Conservation (phyloP, 1,140 invertebrate species). For the Sinonovacula constricta region DNA sequence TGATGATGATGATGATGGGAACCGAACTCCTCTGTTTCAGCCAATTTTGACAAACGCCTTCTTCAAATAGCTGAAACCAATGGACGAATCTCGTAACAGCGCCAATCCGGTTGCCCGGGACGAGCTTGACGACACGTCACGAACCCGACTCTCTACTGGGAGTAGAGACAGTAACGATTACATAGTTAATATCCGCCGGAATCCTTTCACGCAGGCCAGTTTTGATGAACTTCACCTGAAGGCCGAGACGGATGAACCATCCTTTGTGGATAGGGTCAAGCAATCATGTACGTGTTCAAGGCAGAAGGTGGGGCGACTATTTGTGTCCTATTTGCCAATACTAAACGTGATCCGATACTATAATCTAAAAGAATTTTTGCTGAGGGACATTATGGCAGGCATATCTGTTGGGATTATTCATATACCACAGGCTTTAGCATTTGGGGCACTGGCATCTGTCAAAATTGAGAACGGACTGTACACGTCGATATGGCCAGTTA, state of each 20-base stretch:
- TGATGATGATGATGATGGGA: too few species aligned
- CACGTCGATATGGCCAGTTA: slow-evolving; percentile 80
- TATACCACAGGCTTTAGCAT: slow-evolving; percentile 81
- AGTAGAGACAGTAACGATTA: too few species aligned
- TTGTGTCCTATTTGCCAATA: slow-evolving; percentile 68
- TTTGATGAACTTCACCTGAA: slow-evolving; percentile 70
- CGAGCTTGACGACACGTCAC: too few species aligned
- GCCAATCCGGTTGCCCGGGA: too few species aligned
- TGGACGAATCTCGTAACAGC: too few species aligned
- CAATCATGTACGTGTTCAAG: slow-evolving; percentile 65
- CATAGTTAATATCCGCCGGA: slow-evolving; percentile 53
- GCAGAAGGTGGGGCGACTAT: slow-evolving; percentile 65
- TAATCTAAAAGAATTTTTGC: slow-evolving; percentile 73
- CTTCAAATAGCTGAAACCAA: too few species aligned
- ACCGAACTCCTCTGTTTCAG: too few species aligned
- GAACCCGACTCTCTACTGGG: too few species aligned
- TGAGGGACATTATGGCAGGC: slow-evolving; percentile 78
- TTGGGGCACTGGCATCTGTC: slow-evolving; percentile 79
- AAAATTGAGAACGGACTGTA: slow-evolving; percentile 81
- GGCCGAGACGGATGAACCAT: slow-evolving; percentile 30
- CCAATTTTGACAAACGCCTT: too few species aligned
- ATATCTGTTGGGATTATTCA: slow-evolving; percentile 80
- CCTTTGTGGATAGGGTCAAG: slow-evolving; percentile 49
- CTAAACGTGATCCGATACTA: slow-evolving; percentile 75
- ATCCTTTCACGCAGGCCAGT: slow-evolving; percentile 61